These are phyloP conservation scores for Etheostoma cragini DNA, from an alignment of 2,113 vertebrate species.

Conservation along the genomic window DNA sequence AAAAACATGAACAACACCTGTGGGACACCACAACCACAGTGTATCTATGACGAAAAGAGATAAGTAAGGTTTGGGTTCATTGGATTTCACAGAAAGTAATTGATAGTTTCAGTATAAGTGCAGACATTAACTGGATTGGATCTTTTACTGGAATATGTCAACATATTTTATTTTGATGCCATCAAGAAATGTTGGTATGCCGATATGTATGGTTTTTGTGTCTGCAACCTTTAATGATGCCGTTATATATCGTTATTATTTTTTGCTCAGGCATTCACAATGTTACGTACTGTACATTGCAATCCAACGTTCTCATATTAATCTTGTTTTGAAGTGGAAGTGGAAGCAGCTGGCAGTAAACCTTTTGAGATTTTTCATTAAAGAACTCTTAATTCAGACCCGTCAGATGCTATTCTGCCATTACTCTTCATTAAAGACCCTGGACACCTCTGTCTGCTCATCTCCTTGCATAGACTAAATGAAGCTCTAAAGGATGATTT, in stretches of 20 bases:
- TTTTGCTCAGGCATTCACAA: neutral
- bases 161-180: neutral
- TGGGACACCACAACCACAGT: conserved; percentile 38
- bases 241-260: neutral
- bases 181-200: neutral
- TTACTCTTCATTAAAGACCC: neutral
- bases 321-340: conserved; percentile 11
- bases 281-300: neutral
- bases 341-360: neutral
- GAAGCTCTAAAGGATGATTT: neutral
- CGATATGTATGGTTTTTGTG: neutral
- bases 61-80: conserved; percentile 44
- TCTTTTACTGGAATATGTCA: neutral
- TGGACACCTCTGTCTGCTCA: neutral
- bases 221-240: neutral
- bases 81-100: conserved; percentile 36
- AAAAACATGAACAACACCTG: conserved; percentile 37
- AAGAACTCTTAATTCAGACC: neutral
- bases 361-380: neutral
- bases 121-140: neutral
- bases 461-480: too few species aligned
- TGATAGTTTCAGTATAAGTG: neutral
- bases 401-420: neutral
- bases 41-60: conserved; percentile 32
- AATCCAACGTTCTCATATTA: neutral